Evolutionary conservation across 2,888 invertebrate species (phyloP), one percentile per base, ranked within the genome.

Genomic region (Xanthorhoe designata): DNA sequence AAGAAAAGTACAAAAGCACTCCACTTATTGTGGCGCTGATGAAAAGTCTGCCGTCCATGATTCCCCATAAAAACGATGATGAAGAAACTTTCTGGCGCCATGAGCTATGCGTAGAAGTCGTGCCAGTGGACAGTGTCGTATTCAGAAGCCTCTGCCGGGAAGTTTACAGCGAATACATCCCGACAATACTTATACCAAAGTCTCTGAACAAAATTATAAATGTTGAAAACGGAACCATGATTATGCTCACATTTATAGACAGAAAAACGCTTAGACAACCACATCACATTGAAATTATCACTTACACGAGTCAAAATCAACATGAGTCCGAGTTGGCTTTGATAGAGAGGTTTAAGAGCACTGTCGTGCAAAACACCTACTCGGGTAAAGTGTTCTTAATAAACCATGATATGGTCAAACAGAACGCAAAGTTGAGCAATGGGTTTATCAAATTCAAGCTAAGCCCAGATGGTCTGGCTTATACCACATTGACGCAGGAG

Each of bases 151-250:
- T 93, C 1, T 89, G 89, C 59, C 77, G 85, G 62, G 93, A 93
- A 79, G 83, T 90, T 1, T 92, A 91, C 63, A 90, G 91, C 61
- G 82, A 69, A 66, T 83, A 87, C 70, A 92, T 92, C 78, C 90
- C 90, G 4, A 90, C 92, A 70, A 86, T 95, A 24, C 94, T 95
- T 63, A 88, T 95, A 66, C 92, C 95, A 55, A 88, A 94, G 63
- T 86, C 92, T 49, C 83, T 96, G 59, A 94, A 94, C 77, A 79
- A 88, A 15, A 93, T 94, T 69, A 88, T 96, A 53, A 91, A 91
- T 71, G 77, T 95, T 66, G 91, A 94, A 49, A 88, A 93, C 67
- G 96, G 96, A 9, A 88, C 90, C 54, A 95, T 94, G 86, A 87
- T 95, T 5, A 85, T 93, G 45, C 82, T 96, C 24, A 92, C 92